Evolutionary conservation across 2,113 vertebrate species (phyloP).

Genomic region (Cyphomyrus plagiostoma): DNA sequence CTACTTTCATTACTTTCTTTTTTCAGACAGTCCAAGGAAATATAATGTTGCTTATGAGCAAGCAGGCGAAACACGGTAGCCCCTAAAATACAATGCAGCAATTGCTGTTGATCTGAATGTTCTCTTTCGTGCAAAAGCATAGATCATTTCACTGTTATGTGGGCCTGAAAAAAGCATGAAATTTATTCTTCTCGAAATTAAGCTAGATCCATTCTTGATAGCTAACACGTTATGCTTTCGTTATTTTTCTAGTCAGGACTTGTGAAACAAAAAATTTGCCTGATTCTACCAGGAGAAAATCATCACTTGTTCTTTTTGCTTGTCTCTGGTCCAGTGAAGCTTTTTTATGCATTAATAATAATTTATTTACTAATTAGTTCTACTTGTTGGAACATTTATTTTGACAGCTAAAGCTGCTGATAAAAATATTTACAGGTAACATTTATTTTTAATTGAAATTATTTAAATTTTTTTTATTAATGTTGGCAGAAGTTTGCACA

Average conservation of each 20-base stretch:
- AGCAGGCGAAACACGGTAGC: neutral
- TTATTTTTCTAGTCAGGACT: neutral
- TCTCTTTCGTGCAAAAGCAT: neutral
- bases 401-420: neutral
- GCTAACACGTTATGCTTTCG: neutral
- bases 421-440: neutral
- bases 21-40: neutral
- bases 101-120: neutral
- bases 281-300: neutral
- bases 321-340: neutral
- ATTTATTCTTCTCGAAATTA: neutral
- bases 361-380: neutral
- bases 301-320: neutral
- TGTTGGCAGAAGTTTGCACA: neutral
- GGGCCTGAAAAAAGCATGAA: neutral
- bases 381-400: neutral
- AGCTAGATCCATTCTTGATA: neutral
- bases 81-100: neutral
- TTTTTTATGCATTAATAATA: neutral
- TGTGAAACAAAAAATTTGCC: neutral
- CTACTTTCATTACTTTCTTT: neutral
- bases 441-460: neutral
- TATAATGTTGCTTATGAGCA: neutral
- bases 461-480: neutral
- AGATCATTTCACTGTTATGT: neutral